These are phyloP conservation scores for Danaus chrysippus DNA, from an alignment of 2,888 invertebrate species.

Conservation along the genomic window DNA sequence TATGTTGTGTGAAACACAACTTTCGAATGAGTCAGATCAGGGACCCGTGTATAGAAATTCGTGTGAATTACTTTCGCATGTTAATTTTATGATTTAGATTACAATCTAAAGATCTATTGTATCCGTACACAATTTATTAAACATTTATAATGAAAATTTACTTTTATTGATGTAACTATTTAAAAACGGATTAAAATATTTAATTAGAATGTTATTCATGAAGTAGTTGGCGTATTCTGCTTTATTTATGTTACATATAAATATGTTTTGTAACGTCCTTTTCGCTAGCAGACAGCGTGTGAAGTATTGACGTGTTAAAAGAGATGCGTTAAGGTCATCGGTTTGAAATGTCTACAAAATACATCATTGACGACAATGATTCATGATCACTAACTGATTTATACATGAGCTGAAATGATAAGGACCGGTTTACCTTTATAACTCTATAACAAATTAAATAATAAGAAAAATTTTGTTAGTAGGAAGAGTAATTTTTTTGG, in stretches of 20 bases:
- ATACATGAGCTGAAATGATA: background rate
- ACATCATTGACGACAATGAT: background rate
- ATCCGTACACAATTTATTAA: too few species aligned
- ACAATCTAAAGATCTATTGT: too few species aligned
- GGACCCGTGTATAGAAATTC: background rate
- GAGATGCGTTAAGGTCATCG: slow-evolving; percentile 30
- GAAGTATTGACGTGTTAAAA: slow-evolving; percentile 25
- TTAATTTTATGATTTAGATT: too few species aligned
- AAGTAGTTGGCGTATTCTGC: slow-evolving; percentile 13
- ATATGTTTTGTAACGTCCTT: slow-evolving; percentile 26
- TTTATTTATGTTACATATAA: slow-evolving; percentile 23
- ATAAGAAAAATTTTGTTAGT: too few species aligned
- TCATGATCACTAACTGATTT: background rate
- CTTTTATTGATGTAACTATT: background rate
- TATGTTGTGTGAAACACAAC: slow-evolving; percentile 26
- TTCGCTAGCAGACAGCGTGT: slow-evolving; percentile 27
- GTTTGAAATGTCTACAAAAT: slow-evolving; percentile 11
- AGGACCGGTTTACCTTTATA: background rate
- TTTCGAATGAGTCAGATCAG: slow-evolving; percentile 32
- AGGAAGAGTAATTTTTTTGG: too few species aligned
- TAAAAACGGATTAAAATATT: slow-evolving; percentile 6
- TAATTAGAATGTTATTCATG: slow-evolving; percentile 12
- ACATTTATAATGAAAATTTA: too few species aligned
- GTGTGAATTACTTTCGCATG: too few species aligned
- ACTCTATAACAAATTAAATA: background rate